Conservation (phyloP, 2,113 vertebrate genomes). For the Dendrocopos noguchii region DNA sequence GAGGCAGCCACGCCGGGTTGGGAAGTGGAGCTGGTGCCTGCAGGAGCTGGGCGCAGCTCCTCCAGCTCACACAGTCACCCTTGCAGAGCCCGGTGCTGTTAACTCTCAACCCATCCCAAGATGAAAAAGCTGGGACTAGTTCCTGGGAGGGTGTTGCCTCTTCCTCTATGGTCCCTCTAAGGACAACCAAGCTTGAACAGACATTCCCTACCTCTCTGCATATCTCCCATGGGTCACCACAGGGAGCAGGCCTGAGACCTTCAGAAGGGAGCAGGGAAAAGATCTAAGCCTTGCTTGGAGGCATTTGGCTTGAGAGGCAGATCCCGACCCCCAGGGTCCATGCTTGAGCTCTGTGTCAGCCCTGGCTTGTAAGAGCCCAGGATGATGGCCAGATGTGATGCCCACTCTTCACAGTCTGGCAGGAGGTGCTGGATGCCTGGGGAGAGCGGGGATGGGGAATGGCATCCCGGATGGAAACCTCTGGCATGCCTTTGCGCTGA, state of each 20-base stretch:
- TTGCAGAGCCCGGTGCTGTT: background rate
- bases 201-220: background rate
- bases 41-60: background rate
- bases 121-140: background rate
- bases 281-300: background rate
- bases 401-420: background rate
- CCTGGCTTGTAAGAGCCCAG: background rate
- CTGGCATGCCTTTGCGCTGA: slow-evolving; percentile 53
- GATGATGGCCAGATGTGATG: background rate
- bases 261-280: background rate
- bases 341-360: background rate
- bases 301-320: background rate
- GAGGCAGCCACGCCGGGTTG: background rate
- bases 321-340: background rate
- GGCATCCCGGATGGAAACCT: slow-evolving; percentile 50
- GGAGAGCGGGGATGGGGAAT: background rate
- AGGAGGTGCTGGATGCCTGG: background rate
- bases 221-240: background rate
- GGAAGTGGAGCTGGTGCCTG: background rate
- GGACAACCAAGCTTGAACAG: background rate
- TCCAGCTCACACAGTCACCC: background rate
- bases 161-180: background rate
- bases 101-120: background rate
- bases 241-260: background rate
- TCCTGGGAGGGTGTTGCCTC: background rate